Base-by-base conservation (phyloP, 2,888 invertebrate genomes). In the Danaus chrysippus region DNA sequence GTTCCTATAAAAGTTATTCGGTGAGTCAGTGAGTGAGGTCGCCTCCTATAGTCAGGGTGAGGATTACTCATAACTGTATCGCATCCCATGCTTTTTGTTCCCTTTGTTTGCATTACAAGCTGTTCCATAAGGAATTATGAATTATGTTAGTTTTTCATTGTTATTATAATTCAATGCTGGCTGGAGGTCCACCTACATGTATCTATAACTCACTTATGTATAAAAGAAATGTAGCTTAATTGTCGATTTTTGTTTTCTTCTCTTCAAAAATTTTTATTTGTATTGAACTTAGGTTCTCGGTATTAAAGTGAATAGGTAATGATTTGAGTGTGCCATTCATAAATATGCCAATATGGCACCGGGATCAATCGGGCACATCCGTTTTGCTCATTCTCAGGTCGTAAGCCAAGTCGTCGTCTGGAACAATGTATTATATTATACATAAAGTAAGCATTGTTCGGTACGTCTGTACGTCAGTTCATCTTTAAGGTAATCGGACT, bases 301-400 rank as follows among this genome's bases (percentile, higher is more conserved):
- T 6, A 5, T 34, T 69, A 70, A 69, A 70, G 65, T 69, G 67
- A 68, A 70, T 66, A 66, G 63, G 60, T 62, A 62, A 49, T 49
- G 60, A 69, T 63, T 56, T 75, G 68, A 74, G 71, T 74, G 73
- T 73, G 76, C 74, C 77, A 81, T 82, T 79, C 81, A 82, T 86
- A 84, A 84, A 86, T 72, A 86, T 83, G 82, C 76, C 83, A 85
- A 81, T 85, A 77, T 74, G 74, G 74, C 78, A 78, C 76, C 69
- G 78, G 78, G 82, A 82, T 84, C 85, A 84, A 81, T 83, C 78
- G 79, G 73, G 81, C 78, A 81, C 82, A 86, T 85, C 86, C 87
- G 86, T 82, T 81, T 71, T 73, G 74, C 70, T 76, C 75, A 77
- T 74, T 73, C 72, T 71, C 71, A 69, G 70, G 66, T 68, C 74